Conservation (phyloP, 2,797 vertebrate genomes). For the Cyprinella venusta region DNA sequence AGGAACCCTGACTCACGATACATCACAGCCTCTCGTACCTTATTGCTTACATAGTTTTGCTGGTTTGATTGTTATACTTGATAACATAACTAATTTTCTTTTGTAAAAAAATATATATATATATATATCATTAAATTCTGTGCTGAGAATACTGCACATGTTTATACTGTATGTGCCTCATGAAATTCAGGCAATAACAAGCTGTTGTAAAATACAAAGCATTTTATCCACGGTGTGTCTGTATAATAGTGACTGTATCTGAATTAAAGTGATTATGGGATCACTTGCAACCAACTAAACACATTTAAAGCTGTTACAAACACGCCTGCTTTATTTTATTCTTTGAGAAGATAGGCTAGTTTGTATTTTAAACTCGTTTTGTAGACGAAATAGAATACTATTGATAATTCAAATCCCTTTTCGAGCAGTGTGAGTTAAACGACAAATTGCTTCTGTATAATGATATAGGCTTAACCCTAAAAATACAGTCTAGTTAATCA, state of each 20-base stretch:
- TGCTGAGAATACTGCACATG: background rate
- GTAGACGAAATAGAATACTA: background rate
- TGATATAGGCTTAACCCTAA: background rate
- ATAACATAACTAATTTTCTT: conserved; percentile 58
- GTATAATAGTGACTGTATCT: background rate
- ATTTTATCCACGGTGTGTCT: background rate
- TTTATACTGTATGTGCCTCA: background rate
- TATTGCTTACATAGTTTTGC: conserved; percentile 61
- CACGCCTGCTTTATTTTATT: background rate
- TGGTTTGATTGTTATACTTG: conserved; percentile 66
- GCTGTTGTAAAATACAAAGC: background rate
- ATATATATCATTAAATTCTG: conserved; percentile 53
- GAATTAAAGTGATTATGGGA: background rate
- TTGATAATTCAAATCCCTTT: background rate
- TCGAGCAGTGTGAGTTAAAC: background rate
- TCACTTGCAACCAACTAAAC: background rate
- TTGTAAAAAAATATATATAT: conserved; percentile 50
- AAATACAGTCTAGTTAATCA: background rate
- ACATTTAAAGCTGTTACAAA: background rate
- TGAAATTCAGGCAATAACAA: background rate
- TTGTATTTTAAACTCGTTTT: background rate
- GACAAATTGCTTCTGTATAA: background rate
- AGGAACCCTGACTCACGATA: no score
- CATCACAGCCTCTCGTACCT: no score
- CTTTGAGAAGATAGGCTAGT: background rate